Conservation (phyloP, 1,140 invertebrate species). For the Habropoda laboriosa region DNA sequence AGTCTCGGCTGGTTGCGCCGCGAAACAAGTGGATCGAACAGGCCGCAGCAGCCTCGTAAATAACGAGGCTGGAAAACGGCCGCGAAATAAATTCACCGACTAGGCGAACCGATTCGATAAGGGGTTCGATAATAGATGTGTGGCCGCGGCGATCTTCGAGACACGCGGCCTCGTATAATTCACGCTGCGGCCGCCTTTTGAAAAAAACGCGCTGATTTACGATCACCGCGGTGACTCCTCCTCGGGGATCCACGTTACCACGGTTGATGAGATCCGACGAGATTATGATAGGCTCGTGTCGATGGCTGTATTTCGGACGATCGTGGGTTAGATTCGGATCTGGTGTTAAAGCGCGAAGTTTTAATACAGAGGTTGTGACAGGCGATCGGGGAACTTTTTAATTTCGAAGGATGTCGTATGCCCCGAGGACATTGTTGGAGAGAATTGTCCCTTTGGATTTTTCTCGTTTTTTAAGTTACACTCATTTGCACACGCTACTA, state of each 20-base stretch:
- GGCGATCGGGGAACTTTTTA: too few species aligned
- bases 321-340: too few species aligned
- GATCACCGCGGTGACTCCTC: background rate
- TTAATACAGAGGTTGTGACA: too few species aligned
- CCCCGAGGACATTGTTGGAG: too few species aligned
- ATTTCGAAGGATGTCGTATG: too few species aligned
- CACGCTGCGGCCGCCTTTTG: conserved; percentile 8
- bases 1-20: conserved; percentile 42
- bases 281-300: background rate
- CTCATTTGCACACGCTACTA: too few species aligned
- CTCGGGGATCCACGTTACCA: background rate
- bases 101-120: conserved; percentile 44
- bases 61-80: background rate
- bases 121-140: conserved; percentile 45
- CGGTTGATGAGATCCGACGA: background rate
- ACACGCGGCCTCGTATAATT: conserved; percentile 32
- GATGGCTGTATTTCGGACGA: too few species aligned
- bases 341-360: too few species aligned
- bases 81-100: conserved; percentile 42
- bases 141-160: conserved; percentile 15
- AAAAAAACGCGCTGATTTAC: conserved; percentile 47
- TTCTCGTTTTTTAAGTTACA: too few species aligned
- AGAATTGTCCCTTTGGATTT: too few species aligned
- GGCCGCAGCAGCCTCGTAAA: too few species aligned
- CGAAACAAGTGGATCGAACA: conserved; percentile 63